Evolutionary conservation across 2,888 invertebrate genomes (phyloP), one percentile per base, ranked within the genome.

Genomic region (Idaea aversata): DNA sequence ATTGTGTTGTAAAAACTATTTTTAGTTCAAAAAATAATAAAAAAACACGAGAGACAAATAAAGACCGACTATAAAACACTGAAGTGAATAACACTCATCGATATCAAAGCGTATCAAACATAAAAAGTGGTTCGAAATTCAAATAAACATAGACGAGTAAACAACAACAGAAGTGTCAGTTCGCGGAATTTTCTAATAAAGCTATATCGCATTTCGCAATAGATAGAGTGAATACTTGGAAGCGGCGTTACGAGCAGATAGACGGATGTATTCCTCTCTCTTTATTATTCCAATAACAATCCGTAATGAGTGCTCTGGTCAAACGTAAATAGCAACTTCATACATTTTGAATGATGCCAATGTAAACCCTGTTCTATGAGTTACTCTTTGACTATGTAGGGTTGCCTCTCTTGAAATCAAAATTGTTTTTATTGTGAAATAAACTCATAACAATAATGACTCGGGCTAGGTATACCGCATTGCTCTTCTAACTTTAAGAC

Each of bases 211-310:
- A 80, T 91, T 91, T 91, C 85, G 91, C 91, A 92, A 91, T 84
- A 75, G 85, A 82, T 81, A 78, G 78, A 79, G 76, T 77, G 47
- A 82, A 79, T 91, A 90, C 90, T 86, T 75, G 81, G 90, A 90
- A 91, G 78, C 72, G 77, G 47, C 78, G 88, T 88, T 88, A 90
- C 88, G 89, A 77, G 77, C 79, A 79, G 81, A 81, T 83, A 84
- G 86, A 88, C 90, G 90, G 90, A 92, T 88, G 83, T 82, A 86
- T 88, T 82, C 82, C 86, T 83, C 83, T 80, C 86, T 88, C 91
- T 92, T 91, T 92, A 92, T 92, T 92, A 93, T 93, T 91, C 89
- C 90, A 91, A 92, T 93, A 93, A 93, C 92, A 92, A 92, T 92
- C 90, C 83, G 91, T 91, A 90, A 92, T 90, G 92, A 92, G 92